A percentile compares a stretch with the other conserved stretches of the same genome.
Evolutionary conservation across 2,797 vertebrate genomes (phyloP).

Genomic region (Falco berigora): DNA sequence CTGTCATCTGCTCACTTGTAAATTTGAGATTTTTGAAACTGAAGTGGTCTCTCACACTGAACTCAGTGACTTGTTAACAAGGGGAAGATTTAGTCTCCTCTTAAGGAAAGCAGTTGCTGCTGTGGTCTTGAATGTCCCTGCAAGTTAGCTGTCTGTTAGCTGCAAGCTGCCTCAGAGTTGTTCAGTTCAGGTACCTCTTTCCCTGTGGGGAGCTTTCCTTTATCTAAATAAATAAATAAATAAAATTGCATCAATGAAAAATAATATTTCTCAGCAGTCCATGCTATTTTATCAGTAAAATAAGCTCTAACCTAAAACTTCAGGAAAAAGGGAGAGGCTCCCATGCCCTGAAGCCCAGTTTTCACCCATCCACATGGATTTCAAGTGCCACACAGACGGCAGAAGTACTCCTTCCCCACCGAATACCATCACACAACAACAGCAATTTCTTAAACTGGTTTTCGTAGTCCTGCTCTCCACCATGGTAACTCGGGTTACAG

Average conservation of each 20-base stretch:
- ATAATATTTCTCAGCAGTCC: background rate
- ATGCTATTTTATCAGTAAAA: background rate
- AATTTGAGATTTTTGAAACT: background rate
- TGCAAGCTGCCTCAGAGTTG: background rate
- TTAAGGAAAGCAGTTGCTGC: background rate
- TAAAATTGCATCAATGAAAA: background rate
- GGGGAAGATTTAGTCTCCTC: background rate
- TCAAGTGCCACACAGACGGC: too few species aligned
- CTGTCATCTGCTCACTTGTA: background rate
- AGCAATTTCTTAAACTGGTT: background rate
- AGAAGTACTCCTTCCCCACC: background rate
- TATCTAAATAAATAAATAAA: background rate
- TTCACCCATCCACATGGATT: rapidly evolving
- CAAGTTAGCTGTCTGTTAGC: background rate
- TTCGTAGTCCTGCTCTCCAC: background rate
- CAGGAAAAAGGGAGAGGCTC: background rate
- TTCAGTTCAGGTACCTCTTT: background rate
- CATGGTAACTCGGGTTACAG: background rate
- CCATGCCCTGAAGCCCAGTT: background rate
- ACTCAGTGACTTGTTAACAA: background rate
- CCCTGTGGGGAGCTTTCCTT: background rate
- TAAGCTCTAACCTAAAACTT: background rate
- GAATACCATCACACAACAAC: background rate
- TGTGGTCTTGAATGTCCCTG: background rate
- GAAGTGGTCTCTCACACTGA: background rate